These are phyloP conservation scores for Hyperopisus bebe DNA, from an alignment of 2,113 vertebrate genomes.

Conservation along the genomic window DNA sequence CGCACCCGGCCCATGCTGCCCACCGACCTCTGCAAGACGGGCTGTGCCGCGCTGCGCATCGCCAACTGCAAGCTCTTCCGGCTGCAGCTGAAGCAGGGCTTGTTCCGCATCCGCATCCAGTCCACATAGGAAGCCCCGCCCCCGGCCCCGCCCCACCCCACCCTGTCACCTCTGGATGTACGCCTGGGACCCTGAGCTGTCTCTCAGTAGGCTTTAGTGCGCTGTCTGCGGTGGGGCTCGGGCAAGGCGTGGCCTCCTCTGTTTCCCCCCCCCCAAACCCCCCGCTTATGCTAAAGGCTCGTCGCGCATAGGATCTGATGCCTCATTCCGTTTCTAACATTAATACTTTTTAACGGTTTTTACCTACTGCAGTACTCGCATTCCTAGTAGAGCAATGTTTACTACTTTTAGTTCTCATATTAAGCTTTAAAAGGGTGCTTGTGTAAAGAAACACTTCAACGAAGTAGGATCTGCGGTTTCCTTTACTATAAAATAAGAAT, in stretches of 20 bases:
- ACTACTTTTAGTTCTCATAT: background rate
- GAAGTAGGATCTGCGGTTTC: background rate
- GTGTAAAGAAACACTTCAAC: background rate
- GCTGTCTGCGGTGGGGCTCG: background rate
- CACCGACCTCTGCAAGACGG: constrained; percentile 80
- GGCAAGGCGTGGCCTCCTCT: background rate
- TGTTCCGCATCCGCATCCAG: constrained; percentile 79
- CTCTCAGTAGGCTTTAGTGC: background rate
- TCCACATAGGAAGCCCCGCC: constrained; percentile 49
- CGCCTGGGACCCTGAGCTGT: constrained; percentile 5
- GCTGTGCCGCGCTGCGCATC: constrained; percentile 80
- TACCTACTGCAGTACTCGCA: background rate
- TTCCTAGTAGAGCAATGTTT: background rate
- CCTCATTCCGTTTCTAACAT: background rate
- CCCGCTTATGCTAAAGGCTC: background rate
- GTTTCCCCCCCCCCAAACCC: background rate
- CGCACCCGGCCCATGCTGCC: constrained; percentile 80
- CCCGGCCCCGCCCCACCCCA: background rate
- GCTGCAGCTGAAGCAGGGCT: constrained; percentile 85
- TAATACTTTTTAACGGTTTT: constrained; percentile 4
- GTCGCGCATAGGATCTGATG: background rate
- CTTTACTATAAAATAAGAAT: background rate
- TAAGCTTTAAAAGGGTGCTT: background rate
- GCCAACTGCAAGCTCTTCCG: constrained; percentile 96
- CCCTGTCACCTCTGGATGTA: background rate